Conservation (phyloP, 2,797 vertebrate species). For the Ctenopoma multispine region DNA sequence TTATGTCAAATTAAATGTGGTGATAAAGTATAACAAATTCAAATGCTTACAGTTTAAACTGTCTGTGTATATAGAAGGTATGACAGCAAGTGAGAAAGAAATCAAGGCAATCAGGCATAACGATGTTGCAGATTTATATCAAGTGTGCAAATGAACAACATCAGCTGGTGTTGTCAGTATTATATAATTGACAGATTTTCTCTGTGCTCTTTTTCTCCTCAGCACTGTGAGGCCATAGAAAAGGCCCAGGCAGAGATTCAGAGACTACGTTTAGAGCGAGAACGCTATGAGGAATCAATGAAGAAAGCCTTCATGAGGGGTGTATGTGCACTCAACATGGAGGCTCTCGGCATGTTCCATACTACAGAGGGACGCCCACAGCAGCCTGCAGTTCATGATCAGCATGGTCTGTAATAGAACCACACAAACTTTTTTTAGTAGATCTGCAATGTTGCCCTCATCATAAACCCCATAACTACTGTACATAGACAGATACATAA, state of each 20-base stretch:
- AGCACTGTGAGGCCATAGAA: constrained; percentile 88
- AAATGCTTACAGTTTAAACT: no score
- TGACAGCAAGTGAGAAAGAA: no score
- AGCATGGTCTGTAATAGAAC: constrained; percentile 72
- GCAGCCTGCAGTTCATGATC: constrained; percentile 71
- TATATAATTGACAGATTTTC: neutral
- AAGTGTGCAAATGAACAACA: no score
- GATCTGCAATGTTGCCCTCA: neutral
- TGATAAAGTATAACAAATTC: no score
- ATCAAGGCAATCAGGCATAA: no score
- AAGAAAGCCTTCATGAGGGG: constrained; percentile 99
- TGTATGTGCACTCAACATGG: constrained; percentile 96
- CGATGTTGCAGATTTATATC: no score
- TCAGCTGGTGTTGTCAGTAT: constrained; percentile 4
- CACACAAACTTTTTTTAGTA: neutral
- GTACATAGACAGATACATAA: no score
- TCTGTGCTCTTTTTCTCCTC: constrained; percentile 15
- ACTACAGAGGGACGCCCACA: constrained; percentile 80
- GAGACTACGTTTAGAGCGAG: constrained; percentile 88
- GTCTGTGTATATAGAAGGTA: no score
- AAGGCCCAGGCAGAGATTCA: constrained; percentile 88
- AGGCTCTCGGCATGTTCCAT: constrained; percentile 95
- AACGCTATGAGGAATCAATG: constrained; percentile 93
- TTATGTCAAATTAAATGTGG: no score
- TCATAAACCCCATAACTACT: neutral